Conservation (phyloP, 2,888 invertebrate genomes). For the Drosophila dives region DNA sequence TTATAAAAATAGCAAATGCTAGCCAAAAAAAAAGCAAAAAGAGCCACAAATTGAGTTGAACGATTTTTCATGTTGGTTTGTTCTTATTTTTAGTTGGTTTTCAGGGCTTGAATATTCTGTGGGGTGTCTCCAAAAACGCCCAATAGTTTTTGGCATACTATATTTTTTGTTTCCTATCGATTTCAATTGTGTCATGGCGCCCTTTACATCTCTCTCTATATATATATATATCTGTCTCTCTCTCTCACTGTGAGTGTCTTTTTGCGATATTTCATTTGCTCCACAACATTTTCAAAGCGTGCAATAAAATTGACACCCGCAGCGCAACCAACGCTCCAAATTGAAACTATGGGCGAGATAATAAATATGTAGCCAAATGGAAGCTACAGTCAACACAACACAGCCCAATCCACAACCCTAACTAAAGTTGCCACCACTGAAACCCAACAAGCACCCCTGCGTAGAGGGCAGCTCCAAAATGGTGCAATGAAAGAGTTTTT, state of each 20-base stretch:
- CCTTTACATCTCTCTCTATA: constrained; percentile 25
- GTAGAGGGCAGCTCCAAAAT: constrained; percentile 16
- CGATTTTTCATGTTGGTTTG: constrained; percentile 25
- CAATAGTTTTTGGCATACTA: constrained; percentile 57
- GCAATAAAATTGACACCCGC: constrained; percentile 78
- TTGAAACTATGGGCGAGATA: constrained; percentile 73
- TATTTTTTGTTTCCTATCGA: constrained; percentile 59
- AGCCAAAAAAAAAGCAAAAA: constrained; percentile 29
- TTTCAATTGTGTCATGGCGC: constrained; percentile 72
- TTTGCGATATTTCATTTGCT: constrained; percentile 34
- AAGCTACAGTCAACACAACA: constrained; percentile 46
- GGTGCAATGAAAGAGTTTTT: constrained; percentile 75
- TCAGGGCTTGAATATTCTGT: constrained; percentile 10
- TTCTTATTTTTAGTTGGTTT: constrained; percentile 9
- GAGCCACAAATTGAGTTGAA: constrained; percentile 73
- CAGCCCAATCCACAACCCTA: not conserved
- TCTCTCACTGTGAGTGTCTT: not conserved
- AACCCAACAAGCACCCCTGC: constrained; percentile 9
- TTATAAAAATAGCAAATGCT: constrained; percentile 50
- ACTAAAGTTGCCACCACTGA: constrained; percentile 9
- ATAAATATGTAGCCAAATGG: constrained; percentile 76
- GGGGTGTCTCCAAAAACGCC: constrained; percentile 39
- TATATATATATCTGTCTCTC: not conserved
- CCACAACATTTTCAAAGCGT: constrained; percentile 68
- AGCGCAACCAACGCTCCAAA: constrained; percentile 62